These are phyloP conservation scores for Hydropotes inermis DNA, from an alignment of 2,113 vertebrate species.

Conservation along the genomic window DNA sequence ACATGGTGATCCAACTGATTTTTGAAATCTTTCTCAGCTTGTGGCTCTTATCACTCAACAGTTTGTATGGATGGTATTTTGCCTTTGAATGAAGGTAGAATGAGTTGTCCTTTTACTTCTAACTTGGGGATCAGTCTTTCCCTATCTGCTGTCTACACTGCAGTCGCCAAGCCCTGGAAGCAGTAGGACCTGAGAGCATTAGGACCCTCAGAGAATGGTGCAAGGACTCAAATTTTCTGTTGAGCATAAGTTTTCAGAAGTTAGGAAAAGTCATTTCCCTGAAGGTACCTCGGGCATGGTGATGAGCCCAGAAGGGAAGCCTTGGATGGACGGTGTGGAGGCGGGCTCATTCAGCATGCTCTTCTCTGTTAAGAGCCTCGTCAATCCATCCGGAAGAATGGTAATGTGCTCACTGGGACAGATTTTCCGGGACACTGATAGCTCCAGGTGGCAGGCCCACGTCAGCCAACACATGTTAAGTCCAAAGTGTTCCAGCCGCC, in stretches of 20 bases:
- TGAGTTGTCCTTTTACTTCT: background rate
- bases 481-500: background rate
- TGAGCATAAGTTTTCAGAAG: background rate
- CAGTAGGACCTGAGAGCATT: background rate
- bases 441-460: background rate
- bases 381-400: slow-evolving; percentile 2
- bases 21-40: background rate
- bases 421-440: slow-evolving; percentile 18
- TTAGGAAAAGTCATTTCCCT: background rate
- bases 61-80: background rate
- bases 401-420: background rate
- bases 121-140: background rate
- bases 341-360: background rate
- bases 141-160: background rate
- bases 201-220: background rate
- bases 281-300: background rate
- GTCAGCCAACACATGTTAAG: background rate
- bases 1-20: background rate
- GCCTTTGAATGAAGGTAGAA: background rate
- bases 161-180: background rate
- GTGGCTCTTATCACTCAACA: background rate
- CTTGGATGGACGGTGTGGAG: background rate
- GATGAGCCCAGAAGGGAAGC: background rate
- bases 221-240: background rate
- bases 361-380: background rate